These are phyloP conservation scores for Aethina tumida DNA, from an alignment of 1,140 invertebrate species.

Conservation along the genomic window DNA sequence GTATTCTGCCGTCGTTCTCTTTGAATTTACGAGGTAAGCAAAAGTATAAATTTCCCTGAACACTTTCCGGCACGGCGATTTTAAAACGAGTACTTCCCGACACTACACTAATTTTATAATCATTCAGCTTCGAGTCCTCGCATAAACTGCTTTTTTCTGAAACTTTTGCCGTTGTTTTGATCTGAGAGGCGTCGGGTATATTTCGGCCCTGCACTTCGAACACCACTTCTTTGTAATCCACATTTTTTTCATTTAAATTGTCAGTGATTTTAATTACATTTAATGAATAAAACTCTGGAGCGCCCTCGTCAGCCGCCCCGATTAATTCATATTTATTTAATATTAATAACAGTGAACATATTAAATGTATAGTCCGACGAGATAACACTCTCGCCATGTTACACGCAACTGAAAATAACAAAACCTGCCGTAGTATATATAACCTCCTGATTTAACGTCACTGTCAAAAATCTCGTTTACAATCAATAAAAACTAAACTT, in stretches of 20 bases:
- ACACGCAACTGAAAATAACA: slow-evolving; percentile 27
- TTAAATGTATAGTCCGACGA: slow-evolving; percentile 15
- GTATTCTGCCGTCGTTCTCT: slow-evolving; percentile 8
- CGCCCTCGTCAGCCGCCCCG: slow-evolving; percentile 9
- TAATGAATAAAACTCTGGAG: slow-evolving; percentile 18
- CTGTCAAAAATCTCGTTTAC: no score
- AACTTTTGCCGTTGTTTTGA: slow-evolving; percentile 25
- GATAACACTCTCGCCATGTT: slow-evolving; percentile 28
- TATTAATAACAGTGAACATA: slow-evolving; percentile 15
- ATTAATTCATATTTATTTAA: slow-evolving; percentile 2
- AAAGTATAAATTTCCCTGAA: slow-evolving; percentile 25
- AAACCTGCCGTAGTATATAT: slow-evolving; percentile 17
- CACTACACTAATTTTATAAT: slow-evolving; percentile 24
- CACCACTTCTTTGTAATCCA: slow-evolving; percentile 19
- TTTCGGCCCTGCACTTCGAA: slow-evolving; percentile 30
- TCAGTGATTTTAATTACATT: slow-evolving; percentile 10
- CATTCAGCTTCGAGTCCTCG: slow-evolving; percentile 16
- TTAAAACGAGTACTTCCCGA: slow-evolving; percentile 18
- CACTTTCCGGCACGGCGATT: slow-evolving; percentile 20
- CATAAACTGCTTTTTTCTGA: slow-evolving; percentile 21
- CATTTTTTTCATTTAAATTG: slow-evolving; percentile 16
- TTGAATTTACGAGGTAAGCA: slow-evolving; percentile 22
- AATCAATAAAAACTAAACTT: no score
- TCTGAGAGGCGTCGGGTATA: slow-evolving; percentile 23
- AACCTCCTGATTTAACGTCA: slow-evolving; percentile 10